Evolutionary conservation across 2,113 vertebrate species (phyloP), one percentile per base, ranked within the genome.

Genomic region (Rhadina sibilatrix): DNA sequence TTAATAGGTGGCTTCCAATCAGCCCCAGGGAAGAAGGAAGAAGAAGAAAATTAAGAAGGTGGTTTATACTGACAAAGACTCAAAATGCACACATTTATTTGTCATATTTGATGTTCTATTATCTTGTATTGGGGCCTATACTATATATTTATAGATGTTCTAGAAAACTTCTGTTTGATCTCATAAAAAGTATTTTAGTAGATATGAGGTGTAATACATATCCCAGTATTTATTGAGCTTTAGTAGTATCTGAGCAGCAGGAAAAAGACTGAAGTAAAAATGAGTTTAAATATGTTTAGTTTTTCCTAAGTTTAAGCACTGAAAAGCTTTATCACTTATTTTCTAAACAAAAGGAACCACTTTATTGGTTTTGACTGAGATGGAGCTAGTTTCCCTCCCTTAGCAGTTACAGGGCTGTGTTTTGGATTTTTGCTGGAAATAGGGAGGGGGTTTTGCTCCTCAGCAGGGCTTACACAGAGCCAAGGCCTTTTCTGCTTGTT

Each of bases 371-470:
- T 85, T 49, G 15, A 4, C 21, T 54, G 24, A 27, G 28, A 20
- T 15, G 69, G 30, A 57, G 16, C 3, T 59, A 9, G 3, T 47
- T 68, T 68, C 16, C 33, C 40, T 83, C 13, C 13, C 38, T 5
- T 50, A 17, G 8, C 13, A 8, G 4, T 12, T 22, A 47, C 2
- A n/a, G 8, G 14, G 14, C 11, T 35, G 13, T 25, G 6, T 40
- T 47, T 47, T 40, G 24, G n/a, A 53, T 60, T 68, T 72, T 23
- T 61, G 9, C 17, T 40, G 33, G 16, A 59, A 17, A 66, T 18
- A 52, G 3, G n/a, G 24, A 60, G 11, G 5, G 2, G 0, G 10
- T n/a, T 46, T 52, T 46, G 52, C 53, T 53, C 5, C 13, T 59
- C 28, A 82, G 11, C 16, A n/a, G 16, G 9, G 15, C 28, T 82